phyloP scores from a whole-genome alignment of 2,888 invertebrate genomes.

The Nomada ferruginata region DNA sequence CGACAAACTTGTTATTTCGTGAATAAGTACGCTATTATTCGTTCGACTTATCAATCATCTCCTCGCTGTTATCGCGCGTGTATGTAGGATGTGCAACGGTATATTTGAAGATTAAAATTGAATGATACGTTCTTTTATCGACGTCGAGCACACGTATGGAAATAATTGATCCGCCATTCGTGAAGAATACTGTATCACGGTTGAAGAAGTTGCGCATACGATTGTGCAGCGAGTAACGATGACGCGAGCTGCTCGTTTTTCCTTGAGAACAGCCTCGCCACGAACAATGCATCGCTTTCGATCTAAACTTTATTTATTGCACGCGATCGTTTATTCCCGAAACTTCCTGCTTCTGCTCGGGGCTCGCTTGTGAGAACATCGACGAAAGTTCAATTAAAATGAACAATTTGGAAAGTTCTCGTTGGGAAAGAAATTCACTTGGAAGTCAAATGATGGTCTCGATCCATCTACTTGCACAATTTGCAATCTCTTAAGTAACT shows the following conservation, averaged over 20 bases:
- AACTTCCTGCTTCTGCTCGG: conserved; percentile 12
- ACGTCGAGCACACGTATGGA: neutral
- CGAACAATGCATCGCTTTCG: conserved; percentile 61
- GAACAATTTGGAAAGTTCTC: neutral
- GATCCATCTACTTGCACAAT: no score
- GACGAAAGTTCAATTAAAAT: neutral
- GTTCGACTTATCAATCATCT: no score
- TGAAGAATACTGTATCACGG: conserved; percentile 1
- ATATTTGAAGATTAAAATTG: neutral
- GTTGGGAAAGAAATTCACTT: neutral
- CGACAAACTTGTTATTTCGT: no score
- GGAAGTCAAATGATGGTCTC: neutral
- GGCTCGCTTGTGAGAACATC: conserved; percentile 1
- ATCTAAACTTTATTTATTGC: conserved; percentile 47
- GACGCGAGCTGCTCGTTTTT: conserved; percentile 58
- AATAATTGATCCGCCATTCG: neutral
- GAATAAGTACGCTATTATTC: no score
- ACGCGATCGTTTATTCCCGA: conserved; percentile 38
- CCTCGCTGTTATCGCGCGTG: no score
- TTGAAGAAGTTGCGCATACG: conserved; percentile 27
- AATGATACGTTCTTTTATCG: no score
- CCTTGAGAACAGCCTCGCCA: conserved; percentile 60
- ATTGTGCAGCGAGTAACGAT: conserved; percentile 38
- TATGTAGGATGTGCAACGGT: no score
- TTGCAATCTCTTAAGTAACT: no score